phyloP scores from a whole-genome alignment of 1,140 invertebrate genomes.

The Anastrepha obliqua region DNA sequence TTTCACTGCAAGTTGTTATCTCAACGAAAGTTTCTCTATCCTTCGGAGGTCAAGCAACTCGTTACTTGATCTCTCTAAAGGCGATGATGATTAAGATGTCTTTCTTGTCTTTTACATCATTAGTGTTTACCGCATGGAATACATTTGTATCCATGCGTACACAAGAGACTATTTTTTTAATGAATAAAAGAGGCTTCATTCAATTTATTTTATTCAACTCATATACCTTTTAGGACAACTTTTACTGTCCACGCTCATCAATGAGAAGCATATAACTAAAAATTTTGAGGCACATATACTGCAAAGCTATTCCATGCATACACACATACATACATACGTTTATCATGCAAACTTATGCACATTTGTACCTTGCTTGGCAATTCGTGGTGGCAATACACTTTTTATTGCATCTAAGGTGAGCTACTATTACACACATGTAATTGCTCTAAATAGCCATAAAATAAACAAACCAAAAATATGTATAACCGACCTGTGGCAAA shows the following conservation, averaged over 20 bases:
- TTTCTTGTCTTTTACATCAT: no score
- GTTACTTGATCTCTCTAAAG: no score
- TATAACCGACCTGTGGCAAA: slow-evolving; percentile 23
- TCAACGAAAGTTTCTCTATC: no score
- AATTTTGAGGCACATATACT: background rate
- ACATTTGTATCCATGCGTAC: no score
- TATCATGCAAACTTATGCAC: background rate
- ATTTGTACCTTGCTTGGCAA: background rate
- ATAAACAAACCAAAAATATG: slow-evolving; percentile 6
- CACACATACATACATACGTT: background rate
- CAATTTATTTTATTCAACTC: background rate
- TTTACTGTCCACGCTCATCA: background rate
- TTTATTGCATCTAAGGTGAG: slow-evolving; percentile 31
- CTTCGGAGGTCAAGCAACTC: no score
- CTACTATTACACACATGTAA: background rate
- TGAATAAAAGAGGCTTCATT: background rate
- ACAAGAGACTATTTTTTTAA: no score
- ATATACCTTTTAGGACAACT: background rate
- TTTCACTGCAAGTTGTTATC: no score
- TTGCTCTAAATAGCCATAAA: slow-evolving; percentile 14
- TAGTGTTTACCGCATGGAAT: no score
- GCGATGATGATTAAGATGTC: no score
- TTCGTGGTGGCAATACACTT: background rate
- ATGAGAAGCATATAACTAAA: background rate
- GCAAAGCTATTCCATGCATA: background rate